A percentile compares a stretch with the other conserved stretches of the same genome.
These are phyloP conservation scores for Malurus elegans DNA, from an alignment of 2,113 vertebrate species.

Conservation along the genomic window DNA sequence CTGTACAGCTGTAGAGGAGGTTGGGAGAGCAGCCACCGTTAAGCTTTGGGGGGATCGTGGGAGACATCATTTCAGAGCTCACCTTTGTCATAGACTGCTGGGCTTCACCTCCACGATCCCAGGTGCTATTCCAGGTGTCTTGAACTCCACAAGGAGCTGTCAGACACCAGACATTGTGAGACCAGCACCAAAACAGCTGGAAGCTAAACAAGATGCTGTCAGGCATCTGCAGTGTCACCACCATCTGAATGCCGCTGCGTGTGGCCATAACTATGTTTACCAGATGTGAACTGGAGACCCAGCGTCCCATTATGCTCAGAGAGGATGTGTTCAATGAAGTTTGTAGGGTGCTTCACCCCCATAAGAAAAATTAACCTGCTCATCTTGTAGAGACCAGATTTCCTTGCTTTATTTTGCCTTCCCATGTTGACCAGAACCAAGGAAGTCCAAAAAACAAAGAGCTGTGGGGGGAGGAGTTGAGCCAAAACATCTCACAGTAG, in stretches of 20 bases:
- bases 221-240: neutral
- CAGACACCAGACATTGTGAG: neutral
- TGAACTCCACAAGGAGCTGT: neutral
- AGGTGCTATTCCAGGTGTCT: neutral
- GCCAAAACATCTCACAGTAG: neutral
- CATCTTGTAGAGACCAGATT: neutral
- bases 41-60: rapidly evolving
- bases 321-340: neutral
- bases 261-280: neutral
- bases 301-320: neutral
- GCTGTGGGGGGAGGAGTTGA: neutral
- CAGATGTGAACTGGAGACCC: neutral
- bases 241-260: rapidly evolving
- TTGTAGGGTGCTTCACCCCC: neutral
- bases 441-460: constrained; percentile 49
- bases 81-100: neutral
- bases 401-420: constrained; percentile 52
- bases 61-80: neutral
- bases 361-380: neutral
- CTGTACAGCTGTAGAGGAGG: neutral
- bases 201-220: neutral
- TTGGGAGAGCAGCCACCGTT: neutral
- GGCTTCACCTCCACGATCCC: neutral
- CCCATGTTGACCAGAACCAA: constrained; percentile 25
- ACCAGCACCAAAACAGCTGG: neutral